Percentiles rank a stretch among this genome's conserved stretches.
These are phyloP conservation scores for Leptopilina clavipes DNA, from an alignment of 1,140 invertebrate species.

Conservation along the genomic window DNA sequence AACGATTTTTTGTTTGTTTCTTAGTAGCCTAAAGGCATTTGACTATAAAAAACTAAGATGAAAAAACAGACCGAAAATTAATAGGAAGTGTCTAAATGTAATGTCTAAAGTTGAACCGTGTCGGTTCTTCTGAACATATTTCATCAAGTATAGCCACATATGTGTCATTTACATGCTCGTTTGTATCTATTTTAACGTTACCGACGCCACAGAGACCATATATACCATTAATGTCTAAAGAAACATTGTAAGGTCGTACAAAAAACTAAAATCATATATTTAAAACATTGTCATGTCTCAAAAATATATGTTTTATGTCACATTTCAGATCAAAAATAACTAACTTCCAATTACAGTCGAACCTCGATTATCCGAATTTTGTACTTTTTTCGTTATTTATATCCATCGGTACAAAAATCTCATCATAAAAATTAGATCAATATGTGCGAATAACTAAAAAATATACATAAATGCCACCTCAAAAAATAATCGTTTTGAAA, in stretches of 20 bases:
- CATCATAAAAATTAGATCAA: no score
- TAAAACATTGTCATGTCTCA: not conserved
- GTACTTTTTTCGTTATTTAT: no score
- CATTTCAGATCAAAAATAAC: no score
- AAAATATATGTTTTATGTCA: not conserved
- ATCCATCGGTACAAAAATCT: no score
- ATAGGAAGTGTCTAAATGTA: slow-evolving; percentile 23
- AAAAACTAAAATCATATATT: not conserved
- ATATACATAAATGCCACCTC: no score
- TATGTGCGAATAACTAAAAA: no score
- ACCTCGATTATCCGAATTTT: no score
- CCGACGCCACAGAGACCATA: slow-evolving; percentile 15
- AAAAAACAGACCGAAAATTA: slow-evolving; percentile 14
- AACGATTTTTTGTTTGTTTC: slow-evolving; percentile 29
- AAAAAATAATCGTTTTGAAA: no score
- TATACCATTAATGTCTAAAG: slow-evolving; percentile 16
- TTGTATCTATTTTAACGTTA: slow-evolving; percentile 33
- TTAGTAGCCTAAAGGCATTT: slow-evolving; percentile 10
- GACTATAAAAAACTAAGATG: not conserved
- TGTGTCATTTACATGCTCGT: slow-evolving; percentile 34
- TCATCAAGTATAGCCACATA: slow-evolving; percentile 27
- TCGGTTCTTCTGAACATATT: slow-evolving; percentile 23
- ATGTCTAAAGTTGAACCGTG: slow-evolving; percentile 1
- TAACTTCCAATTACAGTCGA: no score
- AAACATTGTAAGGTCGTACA: slow-evolving; percentile 20